These are phyloP conservation scores for Diacarnus erythraeanus DNA, from an alignment of 37 sponge, comb jelly and placozoan genomes.

Conservation along the genomic window DNA sequence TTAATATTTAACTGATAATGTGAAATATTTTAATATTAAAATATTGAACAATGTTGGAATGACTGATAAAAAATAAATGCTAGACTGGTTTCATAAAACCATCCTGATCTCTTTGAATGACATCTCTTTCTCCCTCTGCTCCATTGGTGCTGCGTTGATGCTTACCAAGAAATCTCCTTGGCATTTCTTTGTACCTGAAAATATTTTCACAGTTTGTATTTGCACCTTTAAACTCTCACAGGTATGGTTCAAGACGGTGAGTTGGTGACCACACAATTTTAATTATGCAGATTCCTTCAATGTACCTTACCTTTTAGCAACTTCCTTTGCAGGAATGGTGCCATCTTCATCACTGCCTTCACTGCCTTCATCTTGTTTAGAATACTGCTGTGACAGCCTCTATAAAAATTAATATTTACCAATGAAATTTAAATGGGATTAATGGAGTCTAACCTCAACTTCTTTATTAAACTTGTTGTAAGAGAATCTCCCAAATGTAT, in stretches of 20 bases:
- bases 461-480: constrained; percentile 77
- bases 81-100: constrained; percentile 20
- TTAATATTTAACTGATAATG: too few species aligned
- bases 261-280: not conserved
- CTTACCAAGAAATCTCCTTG: constrained; percentile 33
- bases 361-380: not conserved
- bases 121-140: not conserved
- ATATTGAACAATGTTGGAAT: too few species aligned
- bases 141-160: not conserved
- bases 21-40: too few species aligned
- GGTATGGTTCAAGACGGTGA: too few species aligned
- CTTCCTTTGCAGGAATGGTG: constrained; percentile 51
- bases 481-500: constrained; percentile 70
- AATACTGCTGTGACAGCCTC: constrained; percentile 12
- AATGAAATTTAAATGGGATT: too few species aligned
- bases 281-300: not conserved
- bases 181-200: constrained; percentile 22
- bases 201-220: too few species aligned
- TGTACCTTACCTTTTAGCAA: constrained; percentile 50
- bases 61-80: too few species aligned
- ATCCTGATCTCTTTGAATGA: not conserved
- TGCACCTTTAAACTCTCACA: too few species aligned
- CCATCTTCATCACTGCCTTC: constrained; percentile 52
- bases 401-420: too few species aligned
- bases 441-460: constrained; percentile 52